Conservation (phyloP, 2,797 vertebrate species). For the Danio albolineatus region DNA sequence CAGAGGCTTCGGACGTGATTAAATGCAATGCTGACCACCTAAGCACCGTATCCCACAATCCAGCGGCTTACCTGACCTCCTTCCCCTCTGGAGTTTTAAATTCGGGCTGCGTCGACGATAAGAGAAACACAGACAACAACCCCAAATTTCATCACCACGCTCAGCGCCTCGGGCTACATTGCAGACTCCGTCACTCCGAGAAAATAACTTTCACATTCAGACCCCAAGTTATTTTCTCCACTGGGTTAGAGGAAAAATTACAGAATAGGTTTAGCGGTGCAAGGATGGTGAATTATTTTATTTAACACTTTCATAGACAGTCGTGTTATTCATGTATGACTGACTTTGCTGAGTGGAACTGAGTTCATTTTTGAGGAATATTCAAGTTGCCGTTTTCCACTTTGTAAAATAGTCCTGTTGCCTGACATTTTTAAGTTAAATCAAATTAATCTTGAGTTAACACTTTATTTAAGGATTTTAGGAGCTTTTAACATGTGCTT, state of each 20-base stretch:
- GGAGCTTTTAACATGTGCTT: too few species aligned
- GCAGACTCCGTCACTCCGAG: background rate
- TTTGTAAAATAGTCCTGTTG: too few species aligned
- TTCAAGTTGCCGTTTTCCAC: background rate
- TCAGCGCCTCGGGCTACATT: constrained; percentile 7
- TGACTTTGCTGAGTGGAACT: too few species aligned
- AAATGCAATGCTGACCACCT: constrained; percentile 67
- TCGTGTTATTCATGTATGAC: too few species aligned
- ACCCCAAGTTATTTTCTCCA: background rate
- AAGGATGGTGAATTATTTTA: too few species aligned
- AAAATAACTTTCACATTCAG: background rate
- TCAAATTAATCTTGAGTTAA: too few species aligned
- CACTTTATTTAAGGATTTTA: too few species aligned
- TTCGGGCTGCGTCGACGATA: constrained; percentile 37
- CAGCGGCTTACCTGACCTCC: constrained; percentile 34
- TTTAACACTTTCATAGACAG: too few species aligned
- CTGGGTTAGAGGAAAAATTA: background rate
- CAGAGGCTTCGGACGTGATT: constrained; percentile 59
- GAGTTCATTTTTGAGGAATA: background rate
- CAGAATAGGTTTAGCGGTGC: background rate
- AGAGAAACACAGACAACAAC: constrained; percentile 33
- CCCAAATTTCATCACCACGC: constrained; percentile 12
- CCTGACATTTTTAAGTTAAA: too few species aligned
- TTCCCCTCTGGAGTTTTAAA: constrained; percentile 29
- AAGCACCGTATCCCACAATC: constrained; percentile 46